Percentiles rank a stretch among this genome's conserved stretches.
Evolutionary conservation across 2,888 invertebrate species (phyloP).

Genomic region (Pteria penguin): DNA sequence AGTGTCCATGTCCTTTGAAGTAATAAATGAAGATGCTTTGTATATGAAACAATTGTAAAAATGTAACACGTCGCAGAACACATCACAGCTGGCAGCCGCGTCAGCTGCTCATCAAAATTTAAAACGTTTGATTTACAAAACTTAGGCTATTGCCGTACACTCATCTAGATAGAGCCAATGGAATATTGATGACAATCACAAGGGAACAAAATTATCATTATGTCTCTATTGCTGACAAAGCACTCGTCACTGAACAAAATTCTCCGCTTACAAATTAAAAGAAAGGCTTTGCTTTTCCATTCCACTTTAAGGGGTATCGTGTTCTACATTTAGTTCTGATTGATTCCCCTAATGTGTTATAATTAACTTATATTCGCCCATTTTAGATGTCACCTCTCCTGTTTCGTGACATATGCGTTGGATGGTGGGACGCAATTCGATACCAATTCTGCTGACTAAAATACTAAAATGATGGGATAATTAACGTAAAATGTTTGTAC

Average conservation of each 20-base stretch:
- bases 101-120: too few species aligned
- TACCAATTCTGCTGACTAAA: conserved; percentile 8
- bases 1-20: too few species aligned
- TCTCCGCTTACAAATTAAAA: conserved; percentile 32
- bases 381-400: conserved; percentile 18
- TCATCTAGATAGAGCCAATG: too few species aligned
- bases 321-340: conserved; percentile 25
- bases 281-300: conserved; percentile 18
- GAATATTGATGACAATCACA: too few species aligned
- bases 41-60: too few species aligned
- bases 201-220: too few species aligned
- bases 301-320: conserved; percentile 41
- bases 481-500: conserved; percentile 46
- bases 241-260: conserved; percentile 4
- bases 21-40: too few species aligned
- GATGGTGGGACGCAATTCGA: conserved; percentile 17
- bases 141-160: too few species aligned
- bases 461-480: conserved; percentile 29
- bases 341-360: conserved; percentile 39
- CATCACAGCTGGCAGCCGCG: too few species aligned
- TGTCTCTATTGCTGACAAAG: too few species aligned
- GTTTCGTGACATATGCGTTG: conserved; percentile 27
- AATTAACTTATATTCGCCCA: conserved; percentile 35
- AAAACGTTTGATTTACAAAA: too few species aligned
- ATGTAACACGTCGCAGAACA: too few species aligned